phyloP scores from a whole-genome alignment of 2,797 vertebrate species.

The Peromyscus melanophrys region DNA sequence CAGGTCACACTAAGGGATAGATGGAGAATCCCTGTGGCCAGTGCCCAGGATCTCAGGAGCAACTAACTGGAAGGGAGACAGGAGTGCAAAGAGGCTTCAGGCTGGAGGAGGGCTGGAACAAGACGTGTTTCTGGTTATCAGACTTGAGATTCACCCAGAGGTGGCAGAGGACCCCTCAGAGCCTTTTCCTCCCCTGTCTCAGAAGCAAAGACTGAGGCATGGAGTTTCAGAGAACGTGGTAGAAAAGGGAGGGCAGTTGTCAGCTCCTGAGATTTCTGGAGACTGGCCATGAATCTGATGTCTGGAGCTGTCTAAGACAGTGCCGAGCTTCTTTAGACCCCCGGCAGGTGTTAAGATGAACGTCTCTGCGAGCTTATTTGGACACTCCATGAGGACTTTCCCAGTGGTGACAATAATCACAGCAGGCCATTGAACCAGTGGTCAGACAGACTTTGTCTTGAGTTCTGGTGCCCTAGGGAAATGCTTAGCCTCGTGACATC shows the following conservation, averaged over 20 bases:
- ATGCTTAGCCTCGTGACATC: not conserved
- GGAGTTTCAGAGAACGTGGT: not conserved
- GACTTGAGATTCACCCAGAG: not conserved
- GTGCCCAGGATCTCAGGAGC: not conserved
- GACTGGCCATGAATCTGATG: not conserved
- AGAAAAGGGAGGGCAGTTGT: not conserved
- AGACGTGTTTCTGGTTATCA: fast-evolving
- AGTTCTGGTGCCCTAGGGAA: not conserved
- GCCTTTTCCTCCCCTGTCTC: not conserved
- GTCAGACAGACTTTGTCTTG: not conserved
- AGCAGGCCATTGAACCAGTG: not conserved
- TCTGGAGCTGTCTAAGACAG: not conserved
- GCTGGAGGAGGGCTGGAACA: not conserved
- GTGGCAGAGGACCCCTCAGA: not conserved
- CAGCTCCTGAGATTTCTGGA: slow-evolving; percentile 19
- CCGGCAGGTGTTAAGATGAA: not conserved
- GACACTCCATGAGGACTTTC: not conserved
- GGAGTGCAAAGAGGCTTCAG: too few species aligned
- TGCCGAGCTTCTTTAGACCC: not conserved
- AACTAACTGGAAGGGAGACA: not conserved
- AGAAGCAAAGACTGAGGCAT: slow-evolving; percentile 3
- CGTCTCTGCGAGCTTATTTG: not conserved
- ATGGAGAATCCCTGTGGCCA: not conserved
- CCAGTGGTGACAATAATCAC: not conserved
- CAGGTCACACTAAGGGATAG: not conserved